Base-by-base conservation (phyloP, 1,140 invertebrate genomes). In the Nymphalis io region DNA sequence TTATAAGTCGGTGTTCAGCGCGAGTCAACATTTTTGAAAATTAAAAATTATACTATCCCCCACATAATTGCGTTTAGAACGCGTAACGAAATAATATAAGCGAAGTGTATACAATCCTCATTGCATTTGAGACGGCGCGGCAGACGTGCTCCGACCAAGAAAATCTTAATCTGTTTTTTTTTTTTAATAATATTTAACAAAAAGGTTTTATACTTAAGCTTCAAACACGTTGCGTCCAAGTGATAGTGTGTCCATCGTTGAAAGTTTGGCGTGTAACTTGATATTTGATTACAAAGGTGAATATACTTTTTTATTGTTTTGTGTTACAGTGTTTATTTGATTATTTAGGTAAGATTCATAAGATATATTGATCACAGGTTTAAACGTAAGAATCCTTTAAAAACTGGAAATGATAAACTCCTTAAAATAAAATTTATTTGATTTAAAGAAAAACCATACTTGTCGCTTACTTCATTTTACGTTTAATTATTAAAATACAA, bases 241-340 rank as follows among this genome's bases (percentile, higher is more conserved):
- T 88, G 88, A 82, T 78, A 87, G 87, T 88, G 88, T 90, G 62
- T 80, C 72, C 70, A 75, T 90, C 75, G 87, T 89, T 76, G 86
- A 90, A 78, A 84, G 75, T 80, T 90, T 90, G 85, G 84, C 81
- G 76, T 81, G 87, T 85, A 85, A 88, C 78, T 83, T 90, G 70
- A 75, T 89, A 78, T 90, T 90, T 79, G 72, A 87, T 74, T 90
- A 81, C 63, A 82, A 84, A 90, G 87, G 88, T 90, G 86, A 88
- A 77, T 87, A 76, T 82, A 72, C 80, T 77, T 68, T 72, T 74
- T n/a, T 76, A 38, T 58, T 72, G 57, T 53, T 51, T 40, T 18
- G 61, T 65, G 62, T 57, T 16, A 65, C 51, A 12, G 48, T 53
- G 48, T 63, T 12, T 40, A 21, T 8, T 33, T 5, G 62, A 55